Evolutionary conservation across 1,140 invertebrate genomes (phyloP).

Genomic region (Meloidogyne chitwoodi): DNA sequence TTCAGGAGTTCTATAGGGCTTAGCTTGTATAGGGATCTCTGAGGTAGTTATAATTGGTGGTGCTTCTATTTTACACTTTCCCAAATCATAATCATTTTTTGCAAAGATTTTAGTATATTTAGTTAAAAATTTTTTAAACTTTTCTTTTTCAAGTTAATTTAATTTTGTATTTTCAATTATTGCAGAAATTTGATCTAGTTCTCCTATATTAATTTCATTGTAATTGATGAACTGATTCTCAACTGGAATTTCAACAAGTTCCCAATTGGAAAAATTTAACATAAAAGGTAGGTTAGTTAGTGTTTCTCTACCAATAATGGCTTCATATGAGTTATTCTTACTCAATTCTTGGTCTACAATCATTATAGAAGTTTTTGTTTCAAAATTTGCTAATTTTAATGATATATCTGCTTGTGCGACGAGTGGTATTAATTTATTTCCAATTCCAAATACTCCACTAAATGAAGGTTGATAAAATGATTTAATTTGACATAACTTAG

Average conservation of each 20-base stretch:
- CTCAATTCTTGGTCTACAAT: neutral
- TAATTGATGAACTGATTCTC: too few species aligned
- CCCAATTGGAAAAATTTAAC: neutral
- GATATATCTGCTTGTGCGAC: neutral
- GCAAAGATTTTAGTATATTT: neutral
- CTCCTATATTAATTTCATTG: too few species aligned
- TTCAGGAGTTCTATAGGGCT: neutral
- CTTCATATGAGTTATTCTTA: neutral
- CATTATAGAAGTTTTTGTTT: neutral
- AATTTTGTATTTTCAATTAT: too few species aligned
- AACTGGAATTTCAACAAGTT: neutral
- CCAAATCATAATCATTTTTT: neutral
- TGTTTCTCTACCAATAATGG: constrained; percentile 1
- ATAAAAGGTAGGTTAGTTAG: neutral
- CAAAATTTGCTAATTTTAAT: neutral
- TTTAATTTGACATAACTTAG: neutral
- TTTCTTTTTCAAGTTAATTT: neutral
- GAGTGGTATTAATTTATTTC: neutral
- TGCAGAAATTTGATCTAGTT: too few species aligned
- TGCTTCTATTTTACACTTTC: neutral
- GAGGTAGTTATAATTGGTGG: too few species aligned
- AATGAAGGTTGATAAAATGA: neutral
- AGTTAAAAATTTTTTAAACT: neutral
- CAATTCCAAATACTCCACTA: neutral
- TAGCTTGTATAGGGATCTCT: neutral